phyloP scores from a whole-genome alignment of 2,113 vertebrate species.

The Acanthisitta chloris region DNA sequence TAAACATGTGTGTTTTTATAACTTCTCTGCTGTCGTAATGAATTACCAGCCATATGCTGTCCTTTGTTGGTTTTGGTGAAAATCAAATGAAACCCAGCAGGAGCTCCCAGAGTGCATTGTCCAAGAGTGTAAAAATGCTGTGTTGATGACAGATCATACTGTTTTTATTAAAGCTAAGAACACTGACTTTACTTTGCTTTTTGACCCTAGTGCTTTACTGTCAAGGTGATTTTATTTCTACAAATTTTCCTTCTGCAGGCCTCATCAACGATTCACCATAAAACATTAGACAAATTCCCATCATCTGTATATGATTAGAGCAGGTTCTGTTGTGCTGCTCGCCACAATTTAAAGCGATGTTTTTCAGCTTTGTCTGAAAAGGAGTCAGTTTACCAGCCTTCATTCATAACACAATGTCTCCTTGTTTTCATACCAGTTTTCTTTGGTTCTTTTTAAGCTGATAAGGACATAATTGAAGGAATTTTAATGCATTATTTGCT shows the following conservation, averaged over 20 bases:
- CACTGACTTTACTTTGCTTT: slow-evolving; percentile 85
- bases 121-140: slow-evolving; percentile 81
- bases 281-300: slow-evolving; percentile 83
- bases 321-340: slow-evolving; percentile 71
- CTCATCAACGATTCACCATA: slow-evolving; percentile 80
- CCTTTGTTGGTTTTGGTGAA: slow-evolving; percentile 81
- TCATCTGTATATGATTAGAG: slow-evolving; percentile 91
- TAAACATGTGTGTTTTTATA: slow-evolving; percentile 75
- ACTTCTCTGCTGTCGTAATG: slow-evolving; percentile 83
- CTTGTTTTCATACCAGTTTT: slow-evolving; percentile 58
- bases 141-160: slow-evolving; percentile 88
- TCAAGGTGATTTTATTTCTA: slow-evolving; percentile 91
- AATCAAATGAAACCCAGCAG: slow-evolving; percentile 90
- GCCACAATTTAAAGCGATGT: slow-evolving; percentile 47
- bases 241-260: slow-evolving; percentile 87
- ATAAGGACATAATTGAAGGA: slow-evolving; percentile 41
- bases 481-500: slow-evolving; percentile 32
- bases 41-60: slow-evolving; percentile 82
- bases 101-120: slow-evolving; percentile 82
- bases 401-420: slow-evolving; percentile 53
- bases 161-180: slow-evolving; percentile 92
- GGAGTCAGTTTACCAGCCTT: slow-evolving; percentile 64
- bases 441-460: slow-evolving; percentile 58
- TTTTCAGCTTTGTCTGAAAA: slow-evolving; percentile 70
- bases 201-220: slow-evolving; percentile 87